These are phyloP conservation scores for Lamprologus speciosus DNA, from an alignment of 2,113 vertebrate species.

Conservation along the genomic window DNA sequence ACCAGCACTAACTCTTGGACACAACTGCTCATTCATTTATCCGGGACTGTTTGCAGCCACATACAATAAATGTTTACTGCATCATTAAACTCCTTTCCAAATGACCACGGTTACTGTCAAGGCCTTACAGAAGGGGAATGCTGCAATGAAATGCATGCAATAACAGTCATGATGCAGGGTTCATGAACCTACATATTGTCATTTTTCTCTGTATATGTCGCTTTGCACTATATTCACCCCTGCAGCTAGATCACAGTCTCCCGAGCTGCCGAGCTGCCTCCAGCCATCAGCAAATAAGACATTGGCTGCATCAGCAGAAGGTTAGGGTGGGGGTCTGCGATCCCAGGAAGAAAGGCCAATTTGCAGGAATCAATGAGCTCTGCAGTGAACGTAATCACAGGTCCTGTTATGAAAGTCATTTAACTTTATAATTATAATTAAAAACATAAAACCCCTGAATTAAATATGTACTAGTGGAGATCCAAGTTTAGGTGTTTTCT, in stretches of 20 bases:
- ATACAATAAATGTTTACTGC: conserved; percentile 33
- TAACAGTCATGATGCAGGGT: neutral
- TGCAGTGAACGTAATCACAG: conserved; percentile 47
- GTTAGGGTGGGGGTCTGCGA: neutral
- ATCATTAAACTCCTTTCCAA: neutral
- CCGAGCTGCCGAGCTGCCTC: neutral
- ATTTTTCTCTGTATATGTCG: neutral
- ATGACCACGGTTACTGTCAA: neutral
- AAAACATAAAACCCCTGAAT: conserved; percentile 40
- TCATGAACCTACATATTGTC: neutral
- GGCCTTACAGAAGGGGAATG: neutral
- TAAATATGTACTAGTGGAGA: conserved; percentile 31
- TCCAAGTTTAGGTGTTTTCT: neutral
- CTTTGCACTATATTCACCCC: neutral
- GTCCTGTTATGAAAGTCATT: conserved; percentile 21
- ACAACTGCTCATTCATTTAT: neutral
- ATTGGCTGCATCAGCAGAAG: neutral
- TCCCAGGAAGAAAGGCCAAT: neutral
- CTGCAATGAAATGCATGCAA: neutral
- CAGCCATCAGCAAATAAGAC: conserved; percentile 10
- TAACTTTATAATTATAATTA: conserved; percentile 22
- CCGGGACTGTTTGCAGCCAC: neutral
- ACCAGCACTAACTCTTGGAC: neutral
- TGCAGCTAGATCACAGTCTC: neutral
- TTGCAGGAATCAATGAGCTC: conserved; percentile 48